Evolutionary conservation across 2,113 vertebrate species (phyloP), one percentile per base, ranked within the genome.

Genomic region (Scopus umbretta): DNA sequence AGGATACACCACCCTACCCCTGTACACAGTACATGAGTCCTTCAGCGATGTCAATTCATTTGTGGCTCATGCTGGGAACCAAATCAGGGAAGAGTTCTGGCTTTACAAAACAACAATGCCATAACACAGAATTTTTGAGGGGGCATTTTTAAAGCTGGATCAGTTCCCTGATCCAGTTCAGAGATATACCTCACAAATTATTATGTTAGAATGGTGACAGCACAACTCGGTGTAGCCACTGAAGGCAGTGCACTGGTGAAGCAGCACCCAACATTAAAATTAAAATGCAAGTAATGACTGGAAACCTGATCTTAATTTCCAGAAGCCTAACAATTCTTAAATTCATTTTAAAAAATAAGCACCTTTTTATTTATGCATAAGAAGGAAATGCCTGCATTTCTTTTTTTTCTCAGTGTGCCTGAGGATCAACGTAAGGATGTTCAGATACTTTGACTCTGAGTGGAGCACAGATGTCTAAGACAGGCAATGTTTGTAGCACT

Each of bases 381-480:
- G 67, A 75, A 79, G 32, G 18, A 90, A 90, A 94, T 58, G 34
- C 4, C 25, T 66, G 6, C 5, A 10, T 61, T 68, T 61, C 4
- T 29, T 29, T 83, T 34, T 34, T 70, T 34, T 22, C 25, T 47
- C 29, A 26, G 18, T 4, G 14, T 82, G 58, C 52, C 56, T 68
- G 36, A 82, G 49, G 71, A 73, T 83, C 56, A 73, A 21, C 29
- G 25, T 66, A 84, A 85, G 55, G 73, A 81, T 2, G 65, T 32
- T 86, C 74, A 80, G 62, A 90, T n/a, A 86, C 63, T 92, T 80
- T 71, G 56, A 87, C 73, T 95, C 55, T 61, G 73, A 86, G 42
- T 42, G 30, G 17, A 85, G 81, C 74, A 88, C 85, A 96, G 88
- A 92, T 90, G 62, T 75, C 75, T 86, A 88, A 86, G 70, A 93